A percentile compares a stretch with the other conserved stretches of the same genome.
phyloP scores from a whole-genome alignment of 2,888 invertebrate species.

The Bombylius discolor region DNA sequence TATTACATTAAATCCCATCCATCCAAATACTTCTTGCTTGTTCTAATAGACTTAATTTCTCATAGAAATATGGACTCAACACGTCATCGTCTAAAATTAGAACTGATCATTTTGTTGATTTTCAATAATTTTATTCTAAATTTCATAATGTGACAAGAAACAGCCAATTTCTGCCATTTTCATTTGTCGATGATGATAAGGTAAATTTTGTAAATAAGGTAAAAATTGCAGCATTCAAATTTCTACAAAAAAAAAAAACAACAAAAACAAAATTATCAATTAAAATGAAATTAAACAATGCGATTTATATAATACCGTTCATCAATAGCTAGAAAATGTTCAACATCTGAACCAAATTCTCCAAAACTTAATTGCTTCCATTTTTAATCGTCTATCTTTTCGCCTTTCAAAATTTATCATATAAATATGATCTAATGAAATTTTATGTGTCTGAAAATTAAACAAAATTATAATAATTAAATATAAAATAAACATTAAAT shows the following conservation, averaged over 20 bases:
- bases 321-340: slow-evolving; percentile 71
- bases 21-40: slow-evolving; percentile 39
- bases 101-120: slow-evolving; percentile 44
- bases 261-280: neutral
- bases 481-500: neutral
- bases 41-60: slow-evolving; percentile 22
- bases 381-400: slow-evolving; percentile 61
- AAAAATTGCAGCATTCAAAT: slow-evolving; percentile 48
- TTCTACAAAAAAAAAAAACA: slow-evolving; percentile 40
- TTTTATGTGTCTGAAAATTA: slow-evolving; percentile 41
- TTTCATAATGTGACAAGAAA: slow-evolving; percentile 85
- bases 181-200: slow-evolving; percentile 83
- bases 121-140: slow-evolving; percentile 63
- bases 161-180: slow-evolving; percentile 97
- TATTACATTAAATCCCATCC: slow-evolving; percentile 81
- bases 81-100: slow-evolving; percentile 90
- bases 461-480: no score
- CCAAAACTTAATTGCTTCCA: slow-evolving; percentile 68
- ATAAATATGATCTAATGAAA: slow-evolving; percentile 68
- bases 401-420: slow-evolving; percentile 86
- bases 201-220: no score
- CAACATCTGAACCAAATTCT: slow-evolving; percentile 67
- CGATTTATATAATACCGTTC: slow-evolving; percentile 51
- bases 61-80: slow-evolving; percentile 75
- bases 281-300: neutral